These are phyloP conservation scores for Nyctereutes procyonoides DNA, from an alignment of 2,113 vertebrate species.

Conservation along the genomic window DNA sequence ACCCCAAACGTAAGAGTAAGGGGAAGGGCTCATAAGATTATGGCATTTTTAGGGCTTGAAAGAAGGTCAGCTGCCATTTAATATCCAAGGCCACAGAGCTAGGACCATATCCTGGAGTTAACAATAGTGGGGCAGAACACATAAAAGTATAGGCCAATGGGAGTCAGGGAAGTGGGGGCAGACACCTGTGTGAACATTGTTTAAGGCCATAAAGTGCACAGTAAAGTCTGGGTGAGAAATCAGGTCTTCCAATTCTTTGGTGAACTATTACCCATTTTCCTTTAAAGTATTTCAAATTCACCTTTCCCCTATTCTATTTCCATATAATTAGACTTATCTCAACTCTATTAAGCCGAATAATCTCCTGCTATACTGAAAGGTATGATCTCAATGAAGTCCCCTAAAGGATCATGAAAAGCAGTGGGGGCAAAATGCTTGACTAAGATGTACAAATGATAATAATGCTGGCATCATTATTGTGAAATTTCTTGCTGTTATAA, in stretches of 20 bases:
- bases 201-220: neutral
- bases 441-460: neutral
- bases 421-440: neutral
- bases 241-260: neutral
- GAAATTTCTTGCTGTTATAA: neutral
- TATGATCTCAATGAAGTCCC: neutral
- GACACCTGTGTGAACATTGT: neutral
- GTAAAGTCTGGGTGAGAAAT: slow-evolving; percentile 4
- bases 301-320: neutral
- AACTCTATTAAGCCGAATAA: neutral
- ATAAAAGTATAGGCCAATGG: neutral
- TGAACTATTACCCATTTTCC: neutral
- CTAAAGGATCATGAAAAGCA: neutral
- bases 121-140: neutral
- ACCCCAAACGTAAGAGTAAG: slow-evolving; percentile 37
- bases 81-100: neutral
- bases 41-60: slow-evolving; percentile 12
- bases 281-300: slow-evolving; percentile 34
- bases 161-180: neutral
- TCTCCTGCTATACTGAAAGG: neutral
- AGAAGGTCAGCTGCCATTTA: neutral
- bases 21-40: slow-evolving; percentile 27
- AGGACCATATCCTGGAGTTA: neutral
- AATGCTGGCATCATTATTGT: neutral
- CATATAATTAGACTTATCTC: neutral